Base-by-base conservation (phyloP, 2,888 invertebrate species). In the Eupithecia subumbrata region DNA sequence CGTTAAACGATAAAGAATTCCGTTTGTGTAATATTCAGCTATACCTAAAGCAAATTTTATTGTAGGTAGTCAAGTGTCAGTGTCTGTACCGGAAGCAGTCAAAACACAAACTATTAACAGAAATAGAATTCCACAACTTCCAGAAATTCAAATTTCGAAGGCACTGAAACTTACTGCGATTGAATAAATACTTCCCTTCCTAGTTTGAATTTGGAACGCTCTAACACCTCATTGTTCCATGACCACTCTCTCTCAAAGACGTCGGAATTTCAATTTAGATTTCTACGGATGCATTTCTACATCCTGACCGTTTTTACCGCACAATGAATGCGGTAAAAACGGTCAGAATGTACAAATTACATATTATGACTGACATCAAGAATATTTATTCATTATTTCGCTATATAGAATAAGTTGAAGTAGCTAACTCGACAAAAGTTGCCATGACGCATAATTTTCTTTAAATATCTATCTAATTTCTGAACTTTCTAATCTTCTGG, bases 191-290 rank as follows among this genome's bases (percentile, higher is more conserved):
- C 9, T 1, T 40, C 25, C 22, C 12, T 25, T 25, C 60, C 60
- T 60, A 60, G 60, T 60, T 60, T 60, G 22, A 60, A 60, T 60
- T 60, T 60, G 56, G 56, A 56, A 56, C 12, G 60, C 22, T 60
- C 60, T 60, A 60, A 60, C 60, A 5, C 22, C 60, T 5, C 12
- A 60, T 60, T 60, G 60, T 60, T 25, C 60, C 60, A 9, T 56
- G 60, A 25, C 60, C 60, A 60, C 60, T 60, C 60, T 60, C 5
- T 60, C 12, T 60, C 60, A 60, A 25, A 60, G 60, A 60, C 25
- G 60, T 60, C 25, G 60, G 60, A 25, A 60, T 60, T 60, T 60
- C 60, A 60, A 60, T 60, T 60, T 60, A 25, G 60, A 25, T 25
- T 60, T 60, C 60, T 60, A 60, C 60, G 14, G 12, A 11, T 56